phyloP scores from a whole-genome alignment of 2,113 vertebrate species.

The Mohoua ochrocephala region DNA sequence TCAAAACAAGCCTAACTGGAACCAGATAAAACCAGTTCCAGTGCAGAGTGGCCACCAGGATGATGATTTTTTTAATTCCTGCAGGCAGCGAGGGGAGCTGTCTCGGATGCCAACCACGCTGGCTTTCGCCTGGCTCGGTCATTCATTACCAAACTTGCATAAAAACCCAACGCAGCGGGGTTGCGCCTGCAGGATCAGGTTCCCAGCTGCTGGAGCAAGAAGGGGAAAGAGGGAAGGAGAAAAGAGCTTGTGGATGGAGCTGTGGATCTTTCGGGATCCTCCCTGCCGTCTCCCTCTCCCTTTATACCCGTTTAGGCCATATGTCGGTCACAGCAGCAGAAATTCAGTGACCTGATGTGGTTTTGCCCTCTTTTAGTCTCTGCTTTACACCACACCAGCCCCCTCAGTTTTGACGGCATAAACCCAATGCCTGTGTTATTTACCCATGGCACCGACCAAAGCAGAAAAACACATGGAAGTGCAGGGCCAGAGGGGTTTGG shows the following conservation, averaged over 20 bases:
- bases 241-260: not conserved
- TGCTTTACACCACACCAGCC: not conserved
- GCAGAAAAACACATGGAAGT: not conserved
- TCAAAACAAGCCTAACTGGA: constrained; percentile 58
- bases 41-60: constrained; percentile 14
- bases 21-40: constrained; percentile 48
- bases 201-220: constrained; percentile 9
- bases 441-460: not conserved
- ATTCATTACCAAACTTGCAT: not conserved
- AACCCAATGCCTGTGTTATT: not conserved
- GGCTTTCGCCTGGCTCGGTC: not conserved
- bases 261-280: not conserved
- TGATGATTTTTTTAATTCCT: not conserved
- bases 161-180: not conserved
- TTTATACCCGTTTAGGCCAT: accelerated
- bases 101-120: not conserved
- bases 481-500: not conserved
- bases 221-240: not conserved
- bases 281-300: not conserved
- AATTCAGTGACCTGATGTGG: not conserved
- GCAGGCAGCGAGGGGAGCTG: not conserved
- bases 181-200: not conserved
- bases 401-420: not conserved
- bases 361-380: not conserved
- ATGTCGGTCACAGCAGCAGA: not conserved